These are phyloP conservation scores for Tachypleus tridentatus DNA, from an alignment of 1,140 invertebrate species.

Conservation along the genomic window DNA sequence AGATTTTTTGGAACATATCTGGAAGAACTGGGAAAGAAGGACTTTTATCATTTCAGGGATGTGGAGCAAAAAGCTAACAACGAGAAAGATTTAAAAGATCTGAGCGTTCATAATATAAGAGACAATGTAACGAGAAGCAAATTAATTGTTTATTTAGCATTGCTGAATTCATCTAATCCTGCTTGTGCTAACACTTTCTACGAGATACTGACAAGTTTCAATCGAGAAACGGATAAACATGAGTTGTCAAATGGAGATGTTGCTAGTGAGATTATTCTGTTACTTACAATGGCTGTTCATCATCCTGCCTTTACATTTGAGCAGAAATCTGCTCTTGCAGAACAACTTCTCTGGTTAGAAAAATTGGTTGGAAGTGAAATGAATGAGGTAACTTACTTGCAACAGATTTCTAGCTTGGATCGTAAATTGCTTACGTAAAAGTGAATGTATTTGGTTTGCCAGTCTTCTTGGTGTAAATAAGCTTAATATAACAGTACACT, in stretches of 20 bases:
- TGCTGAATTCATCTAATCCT: slow-evolving; percentile 73
- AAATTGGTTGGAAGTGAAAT: too few species aligned
- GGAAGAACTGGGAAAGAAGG: slow-evolving; percentile 77
- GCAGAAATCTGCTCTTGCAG: slow-evolving; percentile 50
- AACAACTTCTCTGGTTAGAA: not conserved
- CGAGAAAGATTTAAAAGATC: slow-evolving; percentile 44
- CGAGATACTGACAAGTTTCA: slow-evolving; percentile 49
- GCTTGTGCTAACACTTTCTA: slow-evolving; percentile 68
- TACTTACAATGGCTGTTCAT: slow-evolving; percentile 81
- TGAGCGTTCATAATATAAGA: slow-evolving; percentile 30
- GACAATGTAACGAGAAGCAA: slow-evolving; percentile 63
- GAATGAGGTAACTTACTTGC: too few species aligned
- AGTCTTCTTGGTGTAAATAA: too few species aligned
- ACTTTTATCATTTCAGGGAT: slow-evolving; percentile 69
- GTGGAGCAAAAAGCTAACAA: slow-evolving; percentile 69
- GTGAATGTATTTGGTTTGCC: too few species aligned
- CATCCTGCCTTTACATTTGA: slow-evolving; percentile 90
- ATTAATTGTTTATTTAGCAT: slow-evolving; percentile 68
- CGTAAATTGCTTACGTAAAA: too few species aligned
- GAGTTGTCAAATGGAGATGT: slow-evolving; percentile 10
- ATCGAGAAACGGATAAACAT: slow-evolving; percentile 20
- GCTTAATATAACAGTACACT: too few species aligned
- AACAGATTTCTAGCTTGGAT: too few species aligned
- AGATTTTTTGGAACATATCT: slow-evolving; percentile 81
- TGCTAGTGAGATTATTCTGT: slow-evolving; percentile 60